phyloP scores from a whole-genome alignment of 2,888 invertebrate genomes.

The Balanococcus diminutus region DNA sequence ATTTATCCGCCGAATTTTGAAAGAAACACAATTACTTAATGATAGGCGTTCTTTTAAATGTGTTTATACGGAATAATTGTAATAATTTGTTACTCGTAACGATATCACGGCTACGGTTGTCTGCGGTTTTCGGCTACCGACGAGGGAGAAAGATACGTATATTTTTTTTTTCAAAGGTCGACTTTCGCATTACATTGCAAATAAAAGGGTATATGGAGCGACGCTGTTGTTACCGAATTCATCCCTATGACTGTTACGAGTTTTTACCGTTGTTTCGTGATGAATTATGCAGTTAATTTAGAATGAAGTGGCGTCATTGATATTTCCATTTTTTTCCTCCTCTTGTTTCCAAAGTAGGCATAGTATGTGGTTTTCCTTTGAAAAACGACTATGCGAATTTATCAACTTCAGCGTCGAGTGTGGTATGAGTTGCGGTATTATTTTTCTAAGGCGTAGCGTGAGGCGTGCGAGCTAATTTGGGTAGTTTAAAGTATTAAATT shows the following conservation, averaged over 20 bases:
- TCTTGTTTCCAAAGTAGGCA: background rate
- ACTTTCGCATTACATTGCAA: background rate
- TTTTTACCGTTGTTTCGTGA: constrained; percentile 5
- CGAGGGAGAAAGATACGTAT: background rate
- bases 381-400: background rate
- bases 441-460: background rate
- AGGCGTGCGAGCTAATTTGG: background rate
- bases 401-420: background rate
- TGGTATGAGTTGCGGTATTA: background rate
- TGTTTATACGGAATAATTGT: background rate
- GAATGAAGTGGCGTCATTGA: constrained; percentile 2
- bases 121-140: background rate
- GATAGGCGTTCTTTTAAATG: background rate
- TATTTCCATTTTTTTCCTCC: background rate
- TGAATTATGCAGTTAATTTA: constrained; percentile 25
- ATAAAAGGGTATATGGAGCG: background rate
- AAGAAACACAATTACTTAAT: background rate
- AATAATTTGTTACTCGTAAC: background rate
- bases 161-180: background rate
- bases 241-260: background rate
- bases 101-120: background rate
- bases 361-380: background rate
- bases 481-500: too few species aligned
- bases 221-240: background rate
- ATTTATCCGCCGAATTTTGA: background rate